Conservation (phyloP, 1,140 invertebrate species). For the Cardiocondyla obscurior region DNA sequence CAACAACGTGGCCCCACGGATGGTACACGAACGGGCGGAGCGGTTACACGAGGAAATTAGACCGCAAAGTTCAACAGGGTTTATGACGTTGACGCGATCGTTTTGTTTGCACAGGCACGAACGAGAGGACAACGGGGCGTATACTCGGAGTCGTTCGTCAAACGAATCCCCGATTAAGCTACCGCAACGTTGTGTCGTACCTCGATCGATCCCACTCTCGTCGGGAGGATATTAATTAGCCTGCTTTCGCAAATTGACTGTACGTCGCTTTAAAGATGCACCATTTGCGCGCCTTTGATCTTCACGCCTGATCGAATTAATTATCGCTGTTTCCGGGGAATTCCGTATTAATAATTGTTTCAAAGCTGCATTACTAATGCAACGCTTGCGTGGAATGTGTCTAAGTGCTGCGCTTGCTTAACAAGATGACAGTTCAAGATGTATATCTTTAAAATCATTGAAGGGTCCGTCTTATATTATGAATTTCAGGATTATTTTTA, state of each 20-base stretch:
- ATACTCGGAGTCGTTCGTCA: conserved; percentile 27
- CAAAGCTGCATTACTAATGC: conserved; percentile 25
- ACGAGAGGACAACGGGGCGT: conserved; percentile 46
- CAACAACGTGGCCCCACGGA: neutral
- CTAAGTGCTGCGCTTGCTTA: neutral
- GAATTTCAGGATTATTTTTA: conserved; percentile 3
- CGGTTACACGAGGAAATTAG: conserved; percentile 70
- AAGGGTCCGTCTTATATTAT: neutral
- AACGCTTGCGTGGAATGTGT: conserved; percentile 7
- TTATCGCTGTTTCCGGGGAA: conserved; percentile 43
- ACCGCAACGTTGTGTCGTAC: conserved; percentile 31
- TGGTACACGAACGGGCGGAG: conserved; percentile 33
- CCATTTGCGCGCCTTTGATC: conserved; percentile 37
- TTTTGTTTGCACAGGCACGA: conserved; percentile 67
- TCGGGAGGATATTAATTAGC: conserved; percentile 59
- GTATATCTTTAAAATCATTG: neutral
- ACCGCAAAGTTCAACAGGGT: conserved; percentile 67
- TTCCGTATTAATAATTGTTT: conserved; percentile 1
- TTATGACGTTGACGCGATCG: conserved; percentile 70
- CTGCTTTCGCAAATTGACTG: conserved; percentile 26
- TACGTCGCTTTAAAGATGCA: conserved; percentile 54
- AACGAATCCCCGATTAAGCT: conserved; percentile 37
- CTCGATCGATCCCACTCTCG: conserved; percentile 26
- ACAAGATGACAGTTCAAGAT: neutral
- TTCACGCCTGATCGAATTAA: conserved; percentile 53